A percentile compares a stretch with the other conserved stretches of the same genome.
Evolutionary conservation across 2,888 invertebrate genomes (phyloP).

Genomic region (Iphiclides podalirius): DNA sequence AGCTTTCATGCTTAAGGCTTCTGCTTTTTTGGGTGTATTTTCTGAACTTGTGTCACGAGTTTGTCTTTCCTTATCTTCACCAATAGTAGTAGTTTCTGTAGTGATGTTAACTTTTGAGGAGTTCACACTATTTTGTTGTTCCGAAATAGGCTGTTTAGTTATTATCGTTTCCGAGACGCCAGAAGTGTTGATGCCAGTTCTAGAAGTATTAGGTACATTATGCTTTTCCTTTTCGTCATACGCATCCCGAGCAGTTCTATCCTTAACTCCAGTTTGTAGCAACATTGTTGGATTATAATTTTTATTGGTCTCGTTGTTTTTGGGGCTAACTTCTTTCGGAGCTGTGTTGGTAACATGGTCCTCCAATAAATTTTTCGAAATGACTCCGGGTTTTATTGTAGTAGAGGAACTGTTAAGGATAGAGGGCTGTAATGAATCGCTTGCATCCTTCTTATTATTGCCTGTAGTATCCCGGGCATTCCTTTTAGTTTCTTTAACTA

Average conservation of each 20-base stretch:
- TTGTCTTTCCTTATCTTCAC: constrained; percentile 8
- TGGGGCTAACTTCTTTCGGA: too few relatives aligned
- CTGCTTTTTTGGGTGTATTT: neutral
- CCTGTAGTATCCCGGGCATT: constrained; percentile 2
- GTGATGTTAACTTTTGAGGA: neutral
- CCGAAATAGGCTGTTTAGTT: too few relatives aligned
- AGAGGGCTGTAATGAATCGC: neutral
- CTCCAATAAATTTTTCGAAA: too few relatives aligned
- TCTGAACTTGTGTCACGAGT: constrained; percentile 4
- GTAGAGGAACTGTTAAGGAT: neutral
- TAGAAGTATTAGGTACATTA: too few relatives aligned
- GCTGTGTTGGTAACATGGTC: too few relatives aligned
- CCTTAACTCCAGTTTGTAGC: neutral
- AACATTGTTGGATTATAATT: neutral
- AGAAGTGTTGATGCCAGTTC: too few relatives aligned
- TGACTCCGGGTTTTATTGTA: constrained; percentile 6
- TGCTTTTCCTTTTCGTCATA: neutral
- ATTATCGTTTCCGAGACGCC: too few relatives aligned
- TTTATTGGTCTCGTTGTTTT: too few relatives aligned
- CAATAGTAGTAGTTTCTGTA: neutral
- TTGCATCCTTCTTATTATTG: neutral
- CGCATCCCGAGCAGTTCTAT: constrained; percentile 5
- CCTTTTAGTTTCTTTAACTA: neutral
- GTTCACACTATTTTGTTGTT: neutral
- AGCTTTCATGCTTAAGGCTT: neutral